phyloP scores from a whole-genome alignment of 2,113 vertebrate genomes.

The Eleginops maclovinus region DNA sequence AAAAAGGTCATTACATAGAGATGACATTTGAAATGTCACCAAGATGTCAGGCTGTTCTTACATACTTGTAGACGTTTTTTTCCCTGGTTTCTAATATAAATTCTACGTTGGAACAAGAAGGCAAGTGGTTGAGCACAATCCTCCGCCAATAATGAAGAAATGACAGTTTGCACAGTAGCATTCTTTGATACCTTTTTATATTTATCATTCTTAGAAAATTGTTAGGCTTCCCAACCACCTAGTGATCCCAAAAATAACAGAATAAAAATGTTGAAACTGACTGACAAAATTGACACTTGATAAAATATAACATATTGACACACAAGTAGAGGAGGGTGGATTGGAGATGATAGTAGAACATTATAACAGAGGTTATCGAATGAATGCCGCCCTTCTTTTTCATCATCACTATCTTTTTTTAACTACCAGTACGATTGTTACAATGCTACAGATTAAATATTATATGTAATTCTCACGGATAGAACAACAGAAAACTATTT shows the following conservation, averaged over 20 bases:
- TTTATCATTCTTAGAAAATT: not conserved
- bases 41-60: conserved; percentile 60
- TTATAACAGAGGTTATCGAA: not conserved
- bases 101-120: conserved; percentile 22
- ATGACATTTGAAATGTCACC: conserved; percentile 68
- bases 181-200: not conserved
- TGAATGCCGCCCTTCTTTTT: not conserved
- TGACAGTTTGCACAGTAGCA: not conserved
- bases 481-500: no score
- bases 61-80: conserved; percentile 23
- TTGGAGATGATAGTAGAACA: not conserved
- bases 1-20: conserved; percentile 66
- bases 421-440: not conserved
- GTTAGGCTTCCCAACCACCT: not conserved
- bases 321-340: not conserved
- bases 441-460: no score
- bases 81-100: conserved; percentile 18
- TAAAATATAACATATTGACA: not conserved
- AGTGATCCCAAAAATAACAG: not conserved
- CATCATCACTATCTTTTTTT: not conserved
- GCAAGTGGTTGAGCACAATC: not conserved
- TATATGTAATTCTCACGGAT: no score
- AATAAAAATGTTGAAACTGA: not conserved
- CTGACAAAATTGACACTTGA: not conserved
- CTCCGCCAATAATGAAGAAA: conserved; percentile 8